Percentiles rank a stretch among this genome's conserved stretches.
These are phyloP conservation scores for Drosophila infuscata DNA, from an alignment of 2,888 invertebrate species.

Conservation along the genomic window DNA sequence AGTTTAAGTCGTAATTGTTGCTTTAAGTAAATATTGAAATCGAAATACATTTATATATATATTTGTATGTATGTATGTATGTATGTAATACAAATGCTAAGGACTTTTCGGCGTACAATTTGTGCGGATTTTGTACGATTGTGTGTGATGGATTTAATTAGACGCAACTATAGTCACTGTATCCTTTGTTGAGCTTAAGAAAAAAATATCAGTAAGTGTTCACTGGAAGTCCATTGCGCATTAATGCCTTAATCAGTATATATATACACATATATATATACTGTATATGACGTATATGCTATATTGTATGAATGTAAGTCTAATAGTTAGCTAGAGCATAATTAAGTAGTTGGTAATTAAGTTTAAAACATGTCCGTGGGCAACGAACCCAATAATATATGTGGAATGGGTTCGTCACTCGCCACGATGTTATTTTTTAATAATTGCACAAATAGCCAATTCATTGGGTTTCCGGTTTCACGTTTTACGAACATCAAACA, in stretches of 20 bases:
- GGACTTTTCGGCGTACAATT: constrained; percentile 54
- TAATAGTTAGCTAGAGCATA: constrained; percentile 60
- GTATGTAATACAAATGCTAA: constrained; percentile 62
- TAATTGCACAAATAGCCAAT: constrained; percentile 79
- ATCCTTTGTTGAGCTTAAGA: constrained; percentile 29
- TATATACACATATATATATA: not conserved
- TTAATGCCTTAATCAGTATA: constrained; percentile 49
- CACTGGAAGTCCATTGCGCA: constrained; percentile 83
- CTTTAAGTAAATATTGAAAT: constrained; percentile 69
- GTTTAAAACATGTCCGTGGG: constrained; percentile 59
- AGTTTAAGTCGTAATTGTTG: constrained; percentile 74
- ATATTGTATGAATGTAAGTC: constrained; percentile 10
- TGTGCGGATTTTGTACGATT: constrained; percentile 20
- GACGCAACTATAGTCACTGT: constrained; percentile 8
- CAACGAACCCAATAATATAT: constrained; percentile 9
- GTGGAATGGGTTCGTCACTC: constrained; percentile 4
- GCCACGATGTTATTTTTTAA: constrained; percentile 54
- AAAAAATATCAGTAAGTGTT: constrained; percentile 71
- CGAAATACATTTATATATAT: constrained; percentile 20
- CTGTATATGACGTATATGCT: constrained; percentile 1
- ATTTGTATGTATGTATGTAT: constrained; percentile 17
- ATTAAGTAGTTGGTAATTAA: constrained; percentile 73
- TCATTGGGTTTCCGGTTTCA: constrained; percentile 60
- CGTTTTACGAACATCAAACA: constrained; percentile 46
- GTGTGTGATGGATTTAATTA: constrained; percentile 15